These are phyloP conservation scores for Fistularia commersonii DNA, from an alignment of 2,797 vertebrate species.

Conservation along the genomic window DNA sequence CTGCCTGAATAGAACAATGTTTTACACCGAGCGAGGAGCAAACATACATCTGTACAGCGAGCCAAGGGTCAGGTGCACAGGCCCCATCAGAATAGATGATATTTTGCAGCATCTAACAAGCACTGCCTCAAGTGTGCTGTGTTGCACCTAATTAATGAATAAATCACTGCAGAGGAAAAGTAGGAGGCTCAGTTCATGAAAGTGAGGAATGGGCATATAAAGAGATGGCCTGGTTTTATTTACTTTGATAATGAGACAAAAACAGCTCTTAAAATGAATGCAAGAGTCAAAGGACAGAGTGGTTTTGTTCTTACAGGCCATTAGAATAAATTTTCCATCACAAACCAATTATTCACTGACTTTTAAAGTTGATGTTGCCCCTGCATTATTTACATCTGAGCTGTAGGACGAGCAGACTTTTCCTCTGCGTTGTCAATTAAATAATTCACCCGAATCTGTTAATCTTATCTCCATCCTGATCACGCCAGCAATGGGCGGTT, in stretches of 20 bases:
- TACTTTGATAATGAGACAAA: conserved; percentile 32
- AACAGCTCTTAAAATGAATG: conserved; percentile 28
- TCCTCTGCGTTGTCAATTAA: too few relatives aligned
- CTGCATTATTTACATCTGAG: not conserved
- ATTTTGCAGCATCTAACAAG: conserved; percentile 40
- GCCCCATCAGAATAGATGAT: conserved; percentile 47
- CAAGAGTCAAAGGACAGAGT: not conserved
- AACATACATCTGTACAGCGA: conserved; percentile 42
- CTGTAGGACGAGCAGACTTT: not conserved
- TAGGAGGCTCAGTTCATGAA: conserved; percentile 22
- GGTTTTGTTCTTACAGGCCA: not conserved
- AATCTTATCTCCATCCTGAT: conserved; percentile 35
- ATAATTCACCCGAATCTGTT: not conserved
- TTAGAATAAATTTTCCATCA: not conserved
- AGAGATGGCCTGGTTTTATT: conserved; percentile 20
- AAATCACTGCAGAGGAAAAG: conserved; percentile 42
- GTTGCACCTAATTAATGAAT: conserved; percentile 55
- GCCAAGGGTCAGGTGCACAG: conserved; percentile 40
- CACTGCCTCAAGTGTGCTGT: conserved; percentile 19
- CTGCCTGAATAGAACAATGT: conserved; percentile 51
- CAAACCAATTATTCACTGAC: not conserved
- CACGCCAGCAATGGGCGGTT: conserved; percentile 11
- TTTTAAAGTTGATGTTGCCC: not conserved
- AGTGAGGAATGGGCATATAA: conserved; percentile 23
- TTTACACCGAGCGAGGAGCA: conserved; percentile 37